Evolutionary conservation across 2,888 invertebrate species (phyloP).

Genomic region (Noctua fimbriata): DNA sequence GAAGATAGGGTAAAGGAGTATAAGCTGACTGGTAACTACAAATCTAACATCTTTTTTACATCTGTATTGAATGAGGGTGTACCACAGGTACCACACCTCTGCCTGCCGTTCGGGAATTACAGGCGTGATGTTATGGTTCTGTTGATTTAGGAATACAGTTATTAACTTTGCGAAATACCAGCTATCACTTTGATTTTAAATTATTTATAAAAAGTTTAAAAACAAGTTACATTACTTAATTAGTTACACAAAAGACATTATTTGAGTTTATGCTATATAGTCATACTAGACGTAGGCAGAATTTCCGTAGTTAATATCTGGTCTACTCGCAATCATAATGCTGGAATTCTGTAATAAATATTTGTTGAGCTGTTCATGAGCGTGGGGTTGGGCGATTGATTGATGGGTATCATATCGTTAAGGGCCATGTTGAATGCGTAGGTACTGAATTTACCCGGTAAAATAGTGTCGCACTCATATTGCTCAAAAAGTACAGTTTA

Average conservation of each 20-base stretch:
- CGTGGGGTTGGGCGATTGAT: not conserved
- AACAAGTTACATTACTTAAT: too few relatives aligned
- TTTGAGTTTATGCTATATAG: not conserved
- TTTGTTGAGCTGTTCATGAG: not conserved
- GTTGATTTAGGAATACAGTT: not conserved
- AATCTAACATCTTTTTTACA: not conserved
- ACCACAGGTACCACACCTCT: not conserved
- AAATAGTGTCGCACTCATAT: not conserved
- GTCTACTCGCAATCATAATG: not conserved
- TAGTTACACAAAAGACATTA: not conserved
- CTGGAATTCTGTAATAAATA: not conserved
- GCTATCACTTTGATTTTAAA: not conserved
- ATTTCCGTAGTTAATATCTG: not conserved
- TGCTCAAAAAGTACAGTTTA: not conserved
- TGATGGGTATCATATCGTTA: not conserved
- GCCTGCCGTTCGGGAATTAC: not conserved
- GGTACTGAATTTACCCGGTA: not conserved
- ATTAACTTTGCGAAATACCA: not conserved
- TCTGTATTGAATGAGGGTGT: not conserved
- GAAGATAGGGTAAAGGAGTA: not conserved
- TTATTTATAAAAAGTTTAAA: not conserved
- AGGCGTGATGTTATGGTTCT: not conserved
- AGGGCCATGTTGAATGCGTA: not conserved
- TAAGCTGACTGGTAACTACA: too few relatives aligned
- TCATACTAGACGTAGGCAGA: not conserved